Percentiles rank a stretch among this genome's conserved stretches.
Conservation (phyloP, 1,140 invertebrate species). For the Microplitis demolitor region DNA sequence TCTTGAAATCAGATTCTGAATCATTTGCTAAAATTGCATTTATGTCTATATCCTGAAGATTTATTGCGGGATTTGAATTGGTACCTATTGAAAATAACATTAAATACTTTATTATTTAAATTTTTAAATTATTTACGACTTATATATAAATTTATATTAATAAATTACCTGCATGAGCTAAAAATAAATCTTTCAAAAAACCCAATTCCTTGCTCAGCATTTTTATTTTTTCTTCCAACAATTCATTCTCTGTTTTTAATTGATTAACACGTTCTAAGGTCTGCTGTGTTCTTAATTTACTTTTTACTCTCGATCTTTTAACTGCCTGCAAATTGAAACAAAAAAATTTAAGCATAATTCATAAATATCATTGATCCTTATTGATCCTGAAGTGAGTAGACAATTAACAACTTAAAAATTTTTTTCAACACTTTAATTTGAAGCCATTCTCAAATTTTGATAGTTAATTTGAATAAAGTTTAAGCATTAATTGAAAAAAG, state of each 20-base stretch:
- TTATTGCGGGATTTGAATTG: constrained; percentile 45
- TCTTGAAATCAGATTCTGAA: constrained; percentile 30
- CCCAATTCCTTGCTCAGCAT: constrained; percentile 82
- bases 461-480: too few relatives aligned
- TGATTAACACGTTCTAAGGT: constrained; percentile 79
- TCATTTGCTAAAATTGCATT: constrained; percentile 53
- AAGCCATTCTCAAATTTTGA: neutral
- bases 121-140: neutral
- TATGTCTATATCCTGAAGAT: constrained; percentile 52
- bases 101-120: neutral
- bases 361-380: neutral
- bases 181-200: constrained; percentile 86
- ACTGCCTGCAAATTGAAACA: constrained; percentile 71
- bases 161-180: constrained; percentile 75
- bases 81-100: constrained; percentile 43
- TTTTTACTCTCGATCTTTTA: constrained; percentile 86
- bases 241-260: constrained; percentile 81
- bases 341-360: neutral
- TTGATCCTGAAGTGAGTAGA: too few relatives aligned
- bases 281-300: constrained; percentile 80
- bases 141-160: neutral
- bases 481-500: too few relatives aligned
- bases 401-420: neutral
- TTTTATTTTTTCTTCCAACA: constrained; percentile 84
- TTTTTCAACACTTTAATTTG: neutral